A percentile compares a stretch with the other conserved stretches of the same genome.
Conservation (phyloP, 2,888 invertebrate species). For the Charanyca ferruginea region DNA sequence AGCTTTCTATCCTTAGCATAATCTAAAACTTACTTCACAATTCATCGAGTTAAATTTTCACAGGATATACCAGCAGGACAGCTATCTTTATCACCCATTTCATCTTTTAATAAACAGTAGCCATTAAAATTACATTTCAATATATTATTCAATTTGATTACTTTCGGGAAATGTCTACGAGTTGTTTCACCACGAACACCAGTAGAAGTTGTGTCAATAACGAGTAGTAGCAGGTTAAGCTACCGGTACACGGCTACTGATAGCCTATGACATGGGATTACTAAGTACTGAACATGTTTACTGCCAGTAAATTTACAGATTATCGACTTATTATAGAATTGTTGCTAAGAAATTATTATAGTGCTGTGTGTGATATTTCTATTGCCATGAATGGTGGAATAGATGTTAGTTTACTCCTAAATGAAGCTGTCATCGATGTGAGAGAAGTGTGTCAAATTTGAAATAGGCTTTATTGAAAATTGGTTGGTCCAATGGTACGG, state of each 20-base stretch:
- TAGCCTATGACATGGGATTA: slow-evolving; percentile 56
- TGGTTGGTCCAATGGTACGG: not conserved
- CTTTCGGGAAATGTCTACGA: slow-evolving; percentile 9
- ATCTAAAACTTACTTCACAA: too few relatives aligned
- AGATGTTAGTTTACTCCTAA: slow-evolving; percentile 1
- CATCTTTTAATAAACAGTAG: not conserved
- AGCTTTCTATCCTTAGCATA: too few relatives aligned
- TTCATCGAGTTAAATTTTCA: too few relatives aligned
- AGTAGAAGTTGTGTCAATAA: slow-evolving; percentile 29
- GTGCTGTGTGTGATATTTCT: not conserved
- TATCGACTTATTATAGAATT: slow-evolving; percentile 35
- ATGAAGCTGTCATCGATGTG: not conserved
- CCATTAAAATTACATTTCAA: slow-evolving; percentile 15
- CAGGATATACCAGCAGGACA: not conserved
- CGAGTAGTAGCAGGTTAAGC: slow-evolving; percentile 26
- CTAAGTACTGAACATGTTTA: slow-evolving; percentile 38
- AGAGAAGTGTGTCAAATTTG: not conserved
- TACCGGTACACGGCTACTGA: slow-evolving; percentile 28
- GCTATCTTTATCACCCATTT: not conserved
- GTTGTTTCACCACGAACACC: slow-evolving; percentile 20
- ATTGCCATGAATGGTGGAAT: slow-evolving; percentile 3
- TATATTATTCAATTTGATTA: slow-evolving; percentile 29
- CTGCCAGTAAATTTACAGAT: slow-evolving; percentile 49
- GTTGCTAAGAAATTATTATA: slow-evolving; percentile 26
- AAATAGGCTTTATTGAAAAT: not conserved